Evolutionary conservation across 2,888 invertebrate genomes (phyloP), one percentile per base, ranked within the genome.

Genomic region (Neocrepidodera transversa): DNA sequence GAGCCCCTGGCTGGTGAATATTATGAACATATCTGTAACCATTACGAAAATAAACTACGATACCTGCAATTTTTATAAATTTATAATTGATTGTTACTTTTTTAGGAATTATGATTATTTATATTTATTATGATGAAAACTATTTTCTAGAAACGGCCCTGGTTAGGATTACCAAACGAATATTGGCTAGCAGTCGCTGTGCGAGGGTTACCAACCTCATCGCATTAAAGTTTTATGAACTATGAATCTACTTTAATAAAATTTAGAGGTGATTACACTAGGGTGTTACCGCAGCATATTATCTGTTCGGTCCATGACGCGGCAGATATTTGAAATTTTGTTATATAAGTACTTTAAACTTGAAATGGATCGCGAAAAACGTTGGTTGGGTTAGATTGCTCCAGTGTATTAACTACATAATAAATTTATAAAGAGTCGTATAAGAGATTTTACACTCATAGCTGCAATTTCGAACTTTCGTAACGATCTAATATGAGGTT

Each of bases 181-280:
- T 26, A 28, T 35, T 20, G 35, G 11, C 32, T 48, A 17, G 45
- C 45, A 28, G 17, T 48, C 35, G 48, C 30, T 8, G n/a, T 14
- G 7, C 35, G n/a, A n/a, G 35, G 48, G 48, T 48, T 32, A 48
- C 48, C 35, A 48, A 48, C 48, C 48, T 35, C 48, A 48, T 48
- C 10, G 35, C 32, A 32, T 48, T 32, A 48, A 48, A 48, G 48
- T 48, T 32, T 48, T 48, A 48, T 48, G 48, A 48, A 48, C 48
- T 32, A 30, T 48, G 35, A 48, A 48, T 48, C 32, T 48, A 48
- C 48, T 48, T 48, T 48, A 48, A 48, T 48, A 48, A 48, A 48
- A 48, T 35, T 32, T 32, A 48, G 35, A 30, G 48, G 35, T 48
- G 48, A 48, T 48, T 48, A 48, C 48, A 32, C 48, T 48, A 11